These are phyloP conservation scores for Dermochelys coriacea DNA, from an alignment of 2,797 vertebrate species.

Conservation along the genomic window DNA sequence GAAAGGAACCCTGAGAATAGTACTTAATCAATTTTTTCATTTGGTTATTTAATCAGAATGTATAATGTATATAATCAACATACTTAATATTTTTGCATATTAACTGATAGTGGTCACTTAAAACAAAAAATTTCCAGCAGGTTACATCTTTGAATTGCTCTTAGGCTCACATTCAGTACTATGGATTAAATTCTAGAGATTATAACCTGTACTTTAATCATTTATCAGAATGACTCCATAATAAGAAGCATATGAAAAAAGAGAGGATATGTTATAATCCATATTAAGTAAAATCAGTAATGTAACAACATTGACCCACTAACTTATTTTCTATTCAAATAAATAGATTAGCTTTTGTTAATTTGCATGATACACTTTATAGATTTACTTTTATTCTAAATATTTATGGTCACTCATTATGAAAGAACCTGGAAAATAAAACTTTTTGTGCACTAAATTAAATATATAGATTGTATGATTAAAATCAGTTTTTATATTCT, in stretches of 20 bases:
- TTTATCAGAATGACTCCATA: constrained; percentile 39
- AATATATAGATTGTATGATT: neutral
- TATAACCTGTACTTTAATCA: neutral
- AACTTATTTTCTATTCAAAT: neutral
- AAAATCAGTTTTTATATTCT: neutral
- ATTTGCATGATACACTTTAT: neutral
- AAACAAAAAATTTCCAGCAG: constrained; percentile 24
- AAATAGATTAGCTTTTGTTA: constrained; percentile 12
- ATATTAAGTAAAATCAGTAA: constrained; percentile 6
- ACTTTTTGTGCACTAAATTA: neutral
- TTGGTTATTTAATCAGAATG: constrained; percentile 70
- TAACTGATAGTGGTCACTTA: constrained; percentile 38
- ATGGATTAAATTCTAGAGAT: constrained; percentile 11
- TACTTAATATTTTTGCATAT: constrained; percentile 68
- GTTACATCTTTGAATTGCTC: constrained; percentile 3
- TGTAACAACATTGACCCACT: neutral
- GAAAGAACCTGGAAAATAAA: neutral
- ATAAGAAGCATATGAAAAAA: neutral
- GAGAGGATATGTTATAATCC: neutral
- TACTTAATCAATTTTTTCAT: constrained; percentile 64
- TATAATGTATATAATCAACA: constrained; percentile 69
- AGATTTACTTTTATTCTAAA: constrained; percentile 7
- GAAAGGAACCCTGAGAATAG: neutral
- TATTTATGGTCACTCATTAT: neutral
- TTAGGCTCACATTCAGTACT: constrained; percentile 7